Percentiles rank a stretch among this genome's conserved stretches.
These are phyloP conservation scores for Pterophyllum scalare DNA, from an alignment of 2,113 vertebrate genomes.

Conservation along the genomic window DNA sequence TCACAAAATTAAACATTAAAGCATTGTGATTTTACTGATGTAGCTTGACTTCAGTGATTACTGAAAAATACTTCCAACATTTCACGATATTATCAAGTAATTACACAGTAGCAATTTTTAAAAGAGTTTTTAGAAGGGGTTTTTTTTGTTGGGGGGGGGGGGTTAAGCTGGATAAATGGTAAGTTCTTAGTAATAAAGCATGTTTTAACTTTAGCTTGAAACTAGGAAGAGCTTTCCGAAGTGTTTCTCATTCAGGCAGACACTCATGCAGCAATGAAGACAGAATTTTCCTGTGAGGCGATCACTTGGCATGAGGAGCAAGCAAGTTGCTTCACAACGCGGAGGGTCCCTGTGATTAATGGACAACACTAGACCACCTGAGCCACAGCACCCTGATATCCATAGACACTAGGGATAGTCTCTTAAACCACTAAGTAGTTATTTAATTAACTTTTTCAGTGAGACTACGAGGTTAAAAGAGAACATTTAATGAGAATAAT, in stretches of 20 bases:
- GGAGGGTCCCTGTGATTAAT: slow-evolving; percentile 3
- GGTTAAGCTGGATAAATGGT: not conserved
- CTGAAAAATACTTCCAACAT: slow-evolving; percentile 4
- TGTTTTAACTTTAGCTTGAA: not conserved
- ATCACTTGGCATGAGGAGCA: not conserved
- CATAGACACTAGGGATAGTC: not conserved
- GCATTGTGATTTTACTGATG: slow-evolving; percentile 11
- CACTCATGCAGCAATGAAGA: not conserved
- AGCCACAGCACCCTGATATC: not conserved
- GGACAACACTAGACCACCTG: not conserved
- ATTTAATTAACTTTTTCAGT: not conserved
- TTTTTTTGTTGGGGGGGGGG: not conserved
- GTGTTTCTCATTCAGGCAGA: not conserved
- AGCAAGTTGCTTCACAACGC: not conserved
- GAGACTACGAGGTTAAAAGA: not conserved
- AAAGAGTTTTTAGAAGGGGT: not conserved
- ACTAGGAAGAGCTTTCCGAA: not conserved
- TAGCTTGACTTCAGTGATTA: not conserved
- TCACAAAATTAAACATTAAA: slow-evolving; percentile 1
- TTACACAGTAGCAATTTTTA: not conserved
- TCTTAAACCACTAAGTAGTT: not conserved
- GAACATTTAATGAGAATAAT: not conserved
- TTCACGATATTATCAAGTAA: not conserved
- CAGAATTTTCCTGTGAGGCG: not conserved
- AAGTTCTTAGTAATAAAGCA: not conserved